phyloP scores from a whole-genome alignment of 2,797 vertebrate species.

The Rachycentron canadum region DNA sequence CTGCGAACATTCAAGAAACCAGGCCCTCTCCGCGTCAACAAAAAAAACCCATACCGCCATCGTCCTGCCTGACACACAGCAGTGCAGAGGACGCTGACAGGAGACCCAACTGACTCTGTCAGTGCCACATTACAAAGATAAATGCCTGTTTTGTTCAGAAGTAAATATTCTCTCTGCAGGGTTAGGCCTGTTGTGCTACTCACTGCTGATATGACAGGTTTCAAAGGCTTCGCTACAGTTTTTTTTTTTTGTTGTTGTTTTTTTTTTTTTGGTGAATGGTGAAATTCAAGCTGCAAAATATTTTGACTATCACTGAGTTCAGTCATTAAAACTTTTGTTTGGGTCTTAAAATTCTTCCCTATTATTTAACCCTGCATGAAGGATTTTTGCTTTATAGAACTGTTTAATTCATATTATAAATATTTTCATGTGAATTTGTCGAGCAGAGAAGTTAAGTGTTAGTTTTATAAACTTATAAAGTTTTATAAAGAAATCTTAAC shows the following conservation, averaged over 20 bases:
- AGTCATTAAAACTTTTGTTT: neutral
- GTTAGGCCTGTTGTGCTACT: neutral
- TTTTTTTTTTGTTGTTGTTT: neutral
- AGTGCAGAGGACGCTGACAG: slow-evolving; percentile 41
- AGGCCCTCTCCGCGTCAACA: slow-evolving; percentile 73
- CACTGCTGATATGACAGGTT: neutral
- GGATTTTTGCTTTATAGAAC: neutral
- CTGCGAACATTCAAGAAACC: slow-evolving; percentile 87
- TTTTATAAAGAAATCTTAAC: neutral
- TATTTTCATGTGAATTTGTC: neutral
- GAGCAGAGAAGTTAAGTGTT: neutral
- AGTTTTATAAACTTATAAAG: no score
- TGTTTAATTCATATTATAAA: neutral
- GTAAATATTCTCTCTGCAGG: slow-evolving; percentile 15
- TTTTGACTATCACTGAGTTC: neutral
- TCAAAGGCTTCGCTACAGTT: neutral
- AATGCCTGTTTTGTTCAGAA: slow-evolving; percentile 22
- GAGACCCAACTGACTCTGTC: slow-evolving; percentile 35
- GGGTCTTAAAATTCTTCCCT: neutral
- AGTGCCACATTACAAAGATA: slow-evolving; percentile 37
- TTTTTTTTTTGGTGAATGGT: neutral
- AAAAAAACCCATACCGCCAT: slow-evolving; percentile 63
- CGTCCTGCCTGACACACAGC: slow-evolving; percentile 50
- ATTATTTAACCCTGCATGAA: neutral
- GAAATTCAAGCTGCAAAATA: slow-evolving; percentile 1